Conservation (phyloP, 2,113 vertebrate genomes). For the Stegastes partitus region DNA sequence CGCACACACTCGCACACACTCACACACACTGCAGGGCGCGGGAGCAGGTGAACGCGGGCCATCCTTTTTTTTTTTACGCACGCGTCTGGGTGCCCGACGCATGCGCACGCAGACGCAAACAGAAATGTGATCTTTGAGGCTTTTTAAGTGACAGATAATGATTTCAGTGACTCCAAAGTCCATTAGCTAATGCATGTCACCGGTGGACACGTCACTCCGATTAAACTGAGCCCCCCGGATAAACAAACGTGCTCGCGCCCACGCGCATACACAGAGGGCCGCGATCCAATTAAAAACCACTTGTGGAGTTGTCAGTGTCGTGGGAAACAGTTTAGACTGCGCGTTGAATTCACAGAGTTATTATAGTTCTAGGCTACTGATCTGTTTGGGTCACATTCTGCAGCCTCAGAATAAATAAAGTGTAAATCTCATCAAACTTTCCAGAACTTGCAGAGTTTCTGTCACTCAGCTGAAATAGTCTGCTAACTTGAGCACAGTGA, state of each 20-base stretch:
- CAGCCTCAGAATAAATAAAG: too few relatives aligned
- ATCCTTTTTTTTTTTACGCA: too few relatives aligned
- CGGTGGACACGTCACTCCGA: slow-evolving; percentile 85
- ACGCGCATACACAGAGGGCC: neutral
- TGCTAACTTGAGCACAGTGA: too few relatives aligned
- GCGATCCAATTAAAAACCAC: slow-evolving; percentile 24
- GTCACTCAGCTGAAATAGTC: too few relatives aligned
- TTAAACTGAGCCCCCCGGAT: slow-evolving; percentile 85
- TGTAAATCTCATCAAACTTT: too few relatives aligned
- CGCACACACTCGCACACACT: neutral
- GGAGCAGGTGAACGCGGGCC: too few relatives aligned
- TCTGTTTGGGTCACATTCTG: too few relatives aligned
- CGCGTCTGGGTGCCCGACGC: neutral
- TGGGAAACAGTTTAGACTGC: slow-evolving; percentile 7
- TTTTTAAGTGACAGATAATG: slow-evolving; percentile 73
- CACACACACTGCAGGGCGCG: neutral
- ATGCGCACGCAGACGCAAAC: slow-evolving; percentile 28
- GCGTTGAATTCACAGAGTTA: neutral
- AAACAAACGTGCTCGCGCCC: slow-evolving; percentile 59
- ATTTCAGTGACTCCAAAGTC: slow-evolving; percentile 85
- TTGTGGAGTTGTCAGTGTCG: slow-evolving; percentile 13
- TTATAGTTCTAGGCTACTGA: neutral
- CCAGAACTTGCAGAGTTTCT: too few relatives aligned
- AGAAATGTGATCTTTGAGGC: neutral
- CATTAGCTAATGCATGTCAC: slow-evolving; percentile 86